Percentiles rank a stretch among this genome's conserved stretches.
phyloP scores from a whole-genome alignment of 2,113 vertebrate species.

The Suricata suricatta region DNA sequence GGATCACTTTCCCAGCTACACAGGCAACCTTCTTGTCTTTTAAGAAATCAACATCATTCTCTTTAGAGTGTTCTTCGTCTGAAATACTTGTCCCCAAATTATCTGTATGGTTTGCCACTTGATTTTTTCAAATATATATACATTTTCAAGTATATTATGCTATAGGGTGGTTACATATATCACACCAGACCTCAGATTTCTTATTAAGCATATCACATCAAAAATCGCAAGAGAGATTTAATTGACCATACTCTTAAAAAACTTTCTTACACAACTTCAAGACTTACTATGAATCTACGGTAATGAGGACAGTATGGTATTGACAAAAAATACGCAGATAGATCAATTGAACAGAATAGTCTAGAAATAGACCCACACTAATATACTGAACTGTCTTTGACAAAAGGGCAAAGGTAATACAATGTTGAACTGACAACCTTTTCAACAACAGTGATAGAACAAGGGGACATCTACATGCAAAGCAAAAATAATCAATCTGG shows the following conservation, averaged over 20 bases:
- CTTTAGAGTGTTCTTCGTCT: not conserved
- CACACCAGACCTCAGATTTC: too few species aligned
- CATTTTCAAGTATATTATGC: too few species aligned
- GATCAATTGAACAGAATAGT: not conserved
- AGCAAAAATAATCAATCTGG: not conserved
- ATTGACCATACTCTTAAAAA: not conserved
- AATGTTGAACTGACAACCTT: not conserved
- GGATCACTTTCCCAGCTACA: not conserved
- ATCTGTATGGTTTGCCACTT: not conserved
- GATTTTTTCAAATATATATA: not conserved
- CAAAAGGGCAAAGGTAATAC: not conserved
- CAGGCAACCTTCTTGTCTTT: not conserved
- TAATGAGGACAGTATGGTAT: not conserved
- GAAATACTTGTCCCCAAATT: not conserved
- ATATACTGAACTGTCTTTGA: not conserved
- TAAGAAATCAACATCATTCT: not conserved
- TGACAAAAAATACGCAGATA: not conserved
- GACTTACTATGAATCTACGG: not conserved
- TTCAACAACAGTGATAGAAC: not conserved
- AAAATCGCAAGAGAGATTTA: not conserved
- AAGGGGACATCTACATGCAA: not conserved
- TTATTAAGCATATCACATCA: too few species aligned
- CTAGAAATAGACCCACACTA: not conserved
- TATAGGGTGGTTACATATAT: too few species aligned
- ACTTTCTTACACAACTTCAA: not conserved